phyloP scores from a whole-genome alignment of 1,140 invertebrate species.

The Drosophila rhopaloa region DNA sequence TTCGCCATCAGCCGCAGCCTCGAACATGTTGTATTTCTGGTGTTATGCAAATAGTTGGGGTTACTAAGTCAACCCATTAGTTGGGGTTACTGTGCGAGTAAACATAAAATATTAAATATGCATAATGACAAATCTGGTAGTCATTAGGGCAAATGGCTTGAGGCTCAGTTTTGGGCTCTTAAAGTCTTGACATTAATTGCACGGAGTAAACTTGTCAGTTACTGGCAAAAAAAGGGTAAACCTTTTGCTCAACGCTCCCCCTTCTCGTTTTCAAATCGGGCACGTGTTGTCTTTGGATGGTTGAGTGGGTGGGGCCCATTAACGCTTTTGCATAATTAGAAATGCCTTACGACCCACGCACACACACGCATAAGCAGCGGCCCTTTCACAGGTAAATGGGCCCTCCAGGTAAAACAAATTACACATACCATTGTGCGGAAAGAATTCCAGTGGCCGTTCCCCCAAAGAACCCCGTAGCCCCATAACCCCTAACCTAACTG shows the following conservation, averaged over 20 bases:
- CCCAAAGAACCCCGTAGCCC: slow-evolving; percentile 4
- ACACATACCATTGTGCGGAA: slow-evolving; percentile 39
- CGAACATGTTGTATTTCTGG: slow-evolving; percentile 16
- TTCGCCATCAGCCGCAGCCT: slow-evolving; percentile 4
- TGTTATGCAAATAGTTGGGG: slow-evolving; percentile 10
- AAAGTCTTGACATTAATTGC: slow-evolving; percentile 57
- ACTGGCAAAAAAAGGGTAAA: neutral
- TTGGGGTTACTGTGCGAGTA: slow-evolving; percentile 1
- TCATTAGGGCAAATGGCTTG: slow-evolving; percentile 46
- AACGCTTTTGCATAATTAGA: slow-evolving; percentile 61
- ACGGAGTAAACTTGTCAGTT: slow-evolving; percentile 29
- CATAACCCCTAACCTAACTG: slow-evolving; percentile 15
- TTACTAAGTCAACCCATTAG: slow-evolving; percentile 9
- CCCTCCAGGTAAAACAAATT: slow-evolving; percentile 43
- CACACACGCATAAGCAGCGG: slow-evolving; percentile 29
- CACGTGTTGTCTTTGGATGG: slow-evolving; percentile 31
- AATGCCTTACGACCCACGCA: slow-evolving; percentile 26
- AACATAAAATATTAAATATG: slow-evolving; percentile 51
- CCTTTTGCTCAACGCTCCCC: neutral
- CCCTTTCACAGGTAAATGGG: slow-evolving; percentile 21
- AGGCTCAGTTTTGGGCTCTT: slow-evolving; percentile 15
- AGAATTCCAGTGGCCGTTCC: slow-evolving; percentile 12
- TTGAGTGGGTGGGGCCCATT: slow-evolving; percentile 22
- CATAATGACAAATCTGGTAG: slow-evolving; percentile 50
- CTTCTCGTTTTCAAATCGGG: neutral